These are phyloP conservation scores for Tympanuchus pallidicinctus DNA, from an alignment of 2,113 vertebrate genomes.

Conservation along the genomic window DNA sequence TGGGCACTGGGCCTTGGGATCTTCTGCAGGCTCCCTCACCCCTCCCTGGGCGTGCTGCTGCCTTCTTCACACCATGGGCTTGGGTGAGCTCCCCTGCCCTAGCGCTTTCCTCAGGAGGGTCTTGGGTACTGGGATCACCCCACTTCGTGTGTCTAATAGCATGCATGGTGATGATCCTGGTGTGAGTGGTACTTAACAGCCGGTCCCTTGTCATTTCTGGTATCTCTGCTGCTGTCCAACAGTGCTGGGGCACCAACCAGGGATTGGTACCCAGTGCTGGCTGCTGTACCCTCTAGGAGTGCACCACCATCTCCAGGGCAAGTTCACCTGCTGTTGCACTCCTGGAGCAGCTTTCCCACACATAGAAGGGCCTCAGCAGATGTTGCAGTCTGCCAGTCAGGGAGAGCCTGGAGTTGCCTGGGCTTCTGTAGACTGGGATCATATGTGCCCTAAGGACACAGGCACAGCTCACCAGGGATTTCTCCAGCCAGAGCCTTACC, in stretches of 20 bases:
- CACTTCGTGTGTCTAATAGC: background rate
- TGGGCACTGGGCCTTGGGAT: background rate
- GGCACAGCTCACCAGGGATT: background rate
- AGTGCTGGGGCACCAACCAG: background rate
- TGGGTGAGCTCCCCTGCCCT: background rate
- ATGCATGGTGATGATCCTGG: background rate
- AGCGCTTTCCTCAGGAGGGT: background rate
- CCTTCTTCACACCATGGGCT: background rate
- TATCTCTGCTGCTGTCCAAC: background rate
- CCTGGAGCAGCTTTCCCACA: background rate
- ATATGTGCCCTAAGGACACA: background rate
- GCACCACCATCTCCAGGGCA: background rate
- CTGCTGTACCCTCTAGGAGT: background rate
- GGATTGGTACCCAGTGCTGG: rapidly evolving
- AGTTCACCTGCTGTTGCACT: background rate
- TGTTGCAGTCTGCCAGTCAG: background rate
- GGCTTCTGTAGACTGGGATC: background rate
- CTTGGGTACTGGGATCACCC: background rate
- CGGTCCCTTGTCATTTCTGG: background rate
- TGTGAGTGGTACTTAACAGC: background rate
- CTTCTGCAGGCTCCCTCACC: background rate
- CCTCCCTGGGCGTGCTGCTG: background rate
- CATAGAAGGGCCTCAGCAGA: background rate
- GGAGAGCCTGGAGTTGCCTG: background rate
- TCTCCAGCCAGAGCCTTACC: background rate